A percentile compares a stretch with the other conserved stretches of the same genome.
Evolutionary conservation across 1,140 invertebrate genomes (phyloP).

Genomic region (Bombyx mori): DNA sequence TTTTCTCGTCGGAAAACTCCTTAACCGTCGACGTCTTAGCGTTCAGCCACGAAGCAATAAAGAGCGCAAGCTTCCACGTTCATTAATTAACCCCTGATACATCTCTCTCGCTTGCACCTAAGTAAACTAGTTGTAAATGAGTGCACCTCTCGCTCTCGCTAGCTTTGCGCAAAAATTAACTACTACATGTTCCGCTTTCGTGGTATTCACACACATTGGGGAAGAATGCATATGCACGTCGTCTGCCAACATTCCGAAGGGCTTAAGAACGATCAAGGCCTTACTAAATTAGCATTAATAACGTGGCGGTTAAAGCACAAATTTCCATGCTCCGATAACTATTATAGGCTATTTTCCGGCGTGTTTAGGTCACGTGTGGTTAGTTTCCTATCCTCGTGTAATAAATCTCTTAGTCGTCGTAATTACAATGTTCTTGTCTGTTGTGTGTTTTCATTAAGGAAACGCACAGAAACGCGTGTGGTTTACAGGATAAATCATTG

Average conservation of each 20-base stretch:
- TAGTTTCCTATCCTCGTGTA: slow-evolving; percentile 64
- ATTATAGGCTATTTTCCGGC: slow-evolving; percentile 27
- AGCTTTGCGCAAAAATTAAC: slow-evolving; percentile 73
- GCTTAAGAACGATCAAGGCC: slow-evolving; percentile 26
- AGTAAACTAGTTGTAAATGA: slow-evolving; percentile 66
- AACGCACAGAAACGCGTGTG: slow-evolving; percentile 18
- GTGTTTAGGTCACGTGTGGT: slow-evolving; percentile 55
- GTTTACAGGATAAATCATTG: not conserved
- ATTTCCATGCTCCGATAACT: slow-evolving; percentile 32
- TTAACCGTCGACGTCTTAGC: slow-evolving; percentile 66
- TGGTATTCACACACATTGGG: slow-evolving; percentile 53
- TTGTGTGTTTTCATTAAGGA: slow-evolving; percentile 67
- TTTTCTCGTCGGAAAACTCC: slow-evolving; percentile 65
- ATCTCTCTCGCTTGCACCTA: slow-evolving; percentile 49
- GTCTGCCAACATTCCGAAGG: slow-evolving; percentile 21
- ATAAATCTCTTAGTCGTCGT: slow-evolving; percentile 68
- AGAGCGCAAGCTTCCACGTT: slow-evolving; percentile 72
- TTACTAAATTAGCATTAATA: slow-evolving; percentile 49
- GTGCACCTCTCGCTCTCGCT: slow-evolving; percentile 54
- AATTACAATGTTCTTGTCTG: slow-evolving; percentile 69
- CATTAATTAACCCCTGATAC: slow-evolving; percentile 70
- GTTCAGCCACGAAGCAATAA: slow-evolving; percentile 71
- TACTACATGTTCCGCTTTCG: slow-evolving; percentile 60
- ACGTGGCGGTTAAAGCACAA: slow-evolving; percentile 38
- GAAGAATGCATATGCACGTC: slow-evolving; percentile 63